These are phyloP conservation scores for Anthophora plumipes DNA, from an alignment of 2,888 invertebrate species.

Conservation along the genomic window DNA sequence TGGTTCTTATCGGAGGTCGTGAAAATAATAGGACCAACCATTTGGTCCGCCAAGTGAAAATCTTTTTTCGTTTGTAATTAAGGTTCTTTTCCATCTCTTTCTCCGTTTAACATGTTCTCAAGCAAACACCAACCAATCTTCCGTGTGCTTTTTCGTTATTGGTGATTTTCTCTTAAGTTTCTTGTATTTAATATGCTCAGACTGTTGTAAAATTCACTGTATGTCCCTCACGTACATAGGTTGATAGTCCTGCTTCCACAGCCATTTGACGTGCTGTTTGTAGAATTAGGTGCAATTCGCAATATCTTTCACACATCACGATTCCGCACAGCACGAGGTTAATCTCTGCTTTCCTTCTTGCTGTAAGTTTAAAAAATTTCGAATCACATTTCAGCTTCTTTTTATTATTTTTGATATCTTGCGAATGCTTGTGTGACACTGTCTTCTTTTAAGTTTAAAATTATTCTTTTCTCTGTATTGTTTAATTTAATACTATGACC, in stretches of 20 bases:
- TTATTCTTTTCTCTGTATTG: conserved; percentile 9
- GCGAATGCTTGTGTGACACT: background rate
- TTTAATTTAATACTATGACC: background rate
- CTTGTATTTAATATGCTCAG: background rate
- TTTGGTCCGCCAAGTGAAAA: background rate
- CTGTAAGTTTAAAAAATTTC: conserved; percentile 9
- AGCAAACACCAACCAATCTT: background rate
- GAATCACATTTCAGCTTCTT: background rate
- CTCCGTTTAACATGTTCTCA: background rate
- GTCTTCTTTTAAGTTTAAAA: background rate
- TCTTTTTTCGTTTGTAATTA: background rate
- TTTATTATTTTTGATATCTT: background rate
- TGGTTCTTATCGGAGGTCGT: background rate
- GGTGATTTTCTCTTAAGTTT: background rate
- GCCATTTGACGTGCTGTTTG: conserved; percentile 12
- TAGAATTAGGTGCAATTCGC: background rate
- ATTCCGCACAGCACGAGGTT: background rate
- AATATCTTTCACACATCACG: background rate
- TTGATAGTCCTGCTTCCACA: no score
- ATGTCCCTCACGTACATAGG: conserved; percentile 6
- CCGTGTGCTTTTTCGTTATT: background rate
- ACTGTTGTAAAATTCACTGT: background rate
- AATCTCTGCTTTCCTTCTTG: background rate
- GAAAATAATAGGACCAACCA: background rate
- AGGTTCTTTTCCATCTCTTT: background rate